Percentiles rank a stretch among this genome's conserved stretches.
Conservation (phyloP, 2,113 vertebrate genomes). For the Campylomormyrus numenius region DNA sequence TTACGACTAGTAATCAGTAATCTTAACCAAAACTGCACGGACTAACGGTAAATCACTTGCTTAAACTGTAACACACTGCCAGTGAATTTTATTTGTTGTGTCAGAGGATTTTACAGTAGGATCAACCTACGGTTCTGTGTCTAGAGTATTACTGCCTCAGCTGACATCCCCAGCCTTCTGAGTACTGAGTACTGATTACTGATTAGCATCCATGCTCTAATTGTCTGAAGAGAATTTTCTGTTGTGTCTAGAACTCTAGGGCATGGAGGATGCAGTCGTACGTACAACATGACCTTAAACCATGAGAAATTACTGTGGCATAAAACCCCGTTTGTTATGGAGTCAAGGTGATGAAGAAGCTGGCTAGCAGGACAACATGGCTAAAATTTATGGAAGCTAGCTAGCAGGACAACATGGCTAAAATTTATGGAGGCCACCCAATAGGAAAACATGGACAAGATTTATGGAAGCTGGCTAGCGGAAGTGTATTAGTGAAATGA, state of each 20-base stretch:
- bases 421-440: not conserved
- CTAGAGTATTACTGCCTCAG: not conserved
- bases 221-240: not conserved
- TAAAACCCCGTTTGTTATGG: not conserved
- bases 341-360: not conserved
- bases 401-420: not conserved
- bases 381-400: not conserved
- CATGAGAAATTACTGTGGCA: not conserved
- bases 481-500: not conserved
- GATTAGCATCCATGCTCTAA: not conserved
- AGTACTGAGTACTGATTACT: not conserved
- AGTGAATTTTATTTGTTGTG: not conserved
- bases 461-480: not conserved
- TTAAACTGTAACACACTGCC: not conserved
- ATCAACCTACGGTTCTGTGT: not conserved
- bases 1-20: not conserved
- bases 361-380: not conserved
- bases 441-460: not conserved
- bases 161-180: not conserved
- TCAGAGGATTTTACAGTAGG: not conserved
- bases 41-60: not conserved
- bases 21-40: not conserved
- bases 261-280: not conserved
- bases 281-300: not conserved
- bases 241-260: not conserved